These are phyloP conservation scores for Sebastes taczanowskii DNA, from an alignment of 2,797 vertebrate species.

Conservation along the genomic window DNA sequence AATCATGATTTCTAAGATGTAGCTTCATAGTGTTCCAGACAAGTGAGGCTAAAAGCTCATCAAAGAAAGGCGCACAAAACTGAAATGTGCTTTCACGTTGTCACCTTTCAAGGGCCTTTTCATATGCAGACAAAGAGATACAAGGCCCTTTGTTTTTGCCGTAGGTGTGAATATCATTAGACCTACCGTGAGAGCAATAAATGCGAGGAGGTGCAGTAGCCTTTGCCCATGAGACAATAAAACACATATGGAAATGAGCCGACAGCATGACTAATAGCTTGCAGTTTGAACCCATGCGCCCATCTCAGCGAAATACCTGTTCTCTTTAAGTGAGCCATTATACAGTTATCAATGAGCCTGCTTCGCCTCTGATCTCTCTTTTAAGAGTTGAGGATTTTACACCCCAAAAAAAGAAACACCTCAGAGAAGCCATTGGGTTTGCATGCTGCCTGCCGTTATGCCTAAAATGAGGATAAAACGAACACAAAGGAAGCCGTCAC, in stretches of 20 bases:
- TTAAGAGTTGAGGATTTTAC: constrained; percentile 59
- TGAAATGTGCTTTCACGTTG: constrained; percentile 41
- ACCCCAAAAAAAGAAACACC: constrained; percentile 51
- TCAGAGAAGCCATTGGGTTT: constrained; percentile 47
- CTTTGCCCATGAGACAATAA: constrained; percentile 73
- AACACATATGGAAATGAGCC: constrained; percentile 78
- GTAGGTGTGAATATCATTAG: constrained; percentile 80
- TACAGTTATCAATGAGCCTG: constrained; percentile 73
- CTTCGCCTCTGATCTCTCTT: constrained; percentile 70
- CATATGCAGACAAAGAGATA: constrained; percentile 55
- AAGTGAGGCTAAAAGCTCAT: constrained; percentile 52
- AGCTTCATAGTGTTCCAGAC: constrained; percentile 18
- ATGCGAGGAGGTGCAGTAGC: constrained; percentile 52
- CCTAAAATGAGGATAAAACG: constrained; percentile 61
- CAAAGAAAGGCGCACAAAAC: constrained; percentile 31
- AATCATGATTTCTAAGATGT: constrained; percentile 7
- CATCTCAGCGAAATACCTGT: constrained; percentile 65
- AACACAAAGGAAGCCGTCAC: constrained; percentile 68
- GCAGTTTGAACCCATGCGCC: constrained; percentile 65
- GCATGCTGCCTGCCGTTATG: constrained; percentile 42
- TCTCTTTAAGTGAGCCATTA: constrained; percentile 77
- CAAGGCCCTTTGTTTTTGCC: constrained; percentile 68
- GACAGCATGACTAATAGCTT: constrained; percentile 76
- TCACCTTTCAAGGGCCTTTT: constrained; percentile 65
- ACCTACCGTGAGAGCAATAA: constrained; percentile 57